Evolutionary conservation across 2,797 vertebrate species (phyloP), one percentile per base, ranked within the genome.

Genomic region (Sebastes hubbsi): DNA sequence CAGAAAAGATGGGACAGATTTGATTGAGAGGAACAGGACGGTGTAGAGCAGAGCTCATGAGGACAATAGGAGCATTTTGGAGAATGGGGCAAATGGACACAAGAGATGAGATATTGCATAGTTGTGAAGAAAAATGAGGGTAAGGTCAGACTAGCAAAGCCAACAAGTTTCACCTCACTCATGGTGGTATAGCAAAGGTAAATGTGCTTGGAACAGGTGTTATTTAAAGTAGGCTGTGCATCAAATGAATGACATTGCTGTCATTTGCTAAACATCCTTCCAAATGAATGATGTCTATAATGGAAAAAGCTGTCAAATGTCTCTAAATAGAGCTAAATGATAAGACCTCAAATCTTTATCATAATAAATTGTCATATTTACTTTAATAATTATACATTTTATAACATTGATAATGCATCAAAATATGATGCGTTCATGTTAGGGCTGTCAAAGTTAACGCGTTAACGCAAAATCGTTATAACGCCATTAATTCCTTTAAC

Each of bases 1-100:
- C 55, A 74, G 67, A 68, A 72, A 77, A 67, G 80, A 85, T 83
- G 36, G 76, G 76, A 61, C 58, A 61, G 78, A 76, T 86, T 85
- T 85, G 66, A 86, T 71, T 68, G 67, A 71, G 74, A 69, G 52
- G 73, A 83, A 55, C 65, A 83, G 65, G 80, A 75, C 20, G 60
- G 18, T 71, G 61, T 34, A 58, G 52, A 79, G 59, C 27, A 64
- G 58, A 72, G 36, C 66, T 77, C 24, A 75, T 46, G 34, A 34
- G 38, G 56, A 55, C 52, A 77, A 68, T 25, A 2, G 12, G 34
- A 63, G 61, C 64, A 81, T 86, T 81, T 61, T 46, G 38, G 27
- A 74, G 73, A 58, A 38, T 29, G 56, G 56, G 25, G 60, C 22
- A 42, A 66, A 59, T 34, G 25, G 29, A 73, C 58, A 62, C 60